These are phyloP conservation scores for Noctilio leporinus DNA, from an alignment of 2,113 vertebrate genomes.

Conservation along the genomic window DNA sequence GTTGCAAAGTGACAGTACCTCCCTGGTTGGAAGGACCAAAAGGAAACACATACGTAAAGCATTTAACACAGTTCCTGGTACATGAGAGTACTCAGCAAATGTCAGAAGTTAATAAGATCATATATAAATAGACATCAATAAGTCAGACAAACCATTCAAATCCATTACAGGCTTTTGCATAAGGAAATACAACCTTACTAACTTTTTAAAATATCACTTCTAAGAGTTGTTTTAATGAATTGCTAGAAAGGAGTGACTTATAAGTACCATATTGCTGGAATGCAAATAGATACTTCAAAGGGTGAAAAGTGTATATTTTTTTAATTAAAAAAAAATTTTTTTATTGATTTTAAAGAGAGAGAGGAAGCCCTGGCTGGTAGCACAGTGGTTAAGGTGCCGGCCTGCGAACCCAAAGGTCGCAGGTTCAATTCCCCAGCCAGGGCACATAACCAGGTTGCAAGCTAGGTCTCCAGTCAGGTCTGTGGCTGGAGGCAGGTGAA, in stretches of 20 bases:
- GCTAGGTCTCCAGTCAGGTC: too few species aligned
- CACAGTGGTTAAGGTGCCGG: too few species aligned
- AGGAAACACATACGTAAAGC: neutral
- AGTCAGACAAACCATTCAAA: slow-evolving; percentile 40
- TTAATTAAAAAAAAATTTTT: too few species aligned
- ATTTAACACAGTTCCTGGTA: neutral
- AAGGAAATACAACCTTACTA: slow-evolving; percentile 29
- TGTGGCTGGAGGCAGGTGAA: too few species aligned
- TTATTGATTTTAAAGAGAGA: too few species aligned
- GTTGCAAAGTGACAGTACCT: neutral
- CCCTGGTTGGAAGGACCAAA: neutral
- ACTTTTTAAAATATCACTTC: slow-evolving; percentile 45
- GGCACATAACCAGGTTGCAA: too few species aligned
- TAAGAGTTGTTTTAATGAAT: slow-evolving; percentile 61
- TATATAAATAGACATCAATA: neutral
- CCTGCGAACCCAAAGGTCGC: too few species aligned
- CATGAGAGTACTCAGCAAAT: neutral
- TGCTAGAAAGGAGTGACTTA: slow-evolving; percentile 57
- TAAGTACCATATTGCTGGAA: slow-evolving; percentile 62
- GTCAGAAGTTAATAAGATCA: slow-evolving; percentile 14
- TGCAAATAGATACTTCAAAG: slow-evolving; percentile 59
- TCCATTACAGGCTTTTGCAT: slow-evolving; percentile 30
- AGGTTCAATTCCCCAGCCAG: too few species aligned
- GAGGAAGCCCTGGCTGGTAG: too few species aligned
- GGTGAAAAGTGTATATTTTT: slow-evolving; percentile 52